phyloP scores from a whole-genome alignment of 2,888 invertebrate genomes.

The Drosophila neutralis region DNA sequence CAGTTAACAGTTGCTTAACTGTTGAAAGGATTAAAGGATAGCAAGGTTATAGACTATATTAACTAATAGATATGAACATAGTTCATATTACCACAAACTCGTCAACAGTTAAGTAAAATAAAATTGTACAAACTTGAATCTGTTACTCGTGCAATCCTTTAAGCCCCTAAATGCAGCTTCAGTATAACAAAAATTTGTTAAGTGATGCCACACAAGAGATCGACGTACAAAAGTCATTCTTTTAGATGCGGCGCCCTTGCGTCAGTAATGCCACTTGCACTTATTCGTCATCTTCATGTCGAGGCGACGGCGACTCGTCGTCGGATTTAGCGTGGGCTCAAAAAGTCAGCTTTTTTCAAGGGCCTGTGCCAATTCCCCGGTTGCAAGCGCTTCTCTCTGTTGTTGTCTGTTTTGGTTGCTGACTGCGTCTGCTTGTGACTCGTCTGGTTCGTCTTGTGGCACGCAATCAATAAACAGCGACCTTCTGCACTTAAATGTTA shows the following conservation, averaged over 20 bases:
- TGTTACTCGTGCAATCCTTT: neutral
- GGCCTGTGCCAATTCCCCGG: conserved; percentile 73
- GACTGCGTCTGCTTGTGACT: conserved; percentile 12
- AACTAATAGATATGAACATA: neutral
- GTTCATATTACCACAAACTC: neutral
- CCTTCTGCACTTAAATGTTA: conserved; percentile 64
- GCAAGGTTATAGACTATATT: neutral
- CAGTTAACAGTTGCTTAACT: neutral
- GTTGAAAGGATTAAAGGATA: neutral
- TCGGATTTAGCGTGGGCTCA: conserved; percentile 64
- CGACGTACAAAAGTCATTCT: neutral
- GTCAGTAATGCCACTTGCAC: conserved; percentile 62
- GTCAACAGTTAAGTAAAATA: neutral
- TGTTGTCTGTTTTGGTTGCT: conserved; percentile 37
- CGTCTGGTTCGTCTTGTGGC: conserved; percentile 15
- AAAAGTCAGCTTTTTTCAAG: conserved; percentile 60
- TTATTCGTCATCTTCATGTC: conserved; percentile 52
- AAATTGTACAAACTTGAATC: neutral
- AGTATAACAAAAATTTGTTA: neutral
- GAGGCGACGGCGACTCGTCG: conserved; percentile 22
- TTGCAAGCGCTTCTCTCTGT: conserved; percentile 33
- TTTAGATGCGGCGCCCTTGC: conserved; percentile 8
- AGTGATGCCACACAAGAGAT: conserved; percentile 1
- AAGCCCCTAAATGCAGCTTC: neutral
- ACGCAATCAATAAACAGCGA: conserved; percentile 74